These are phyloP conservation scores for Eupithecia vulgata DNA, from an alignment of 2,888 invertebrate genomes.

Conservation along the genomic window DNA sequence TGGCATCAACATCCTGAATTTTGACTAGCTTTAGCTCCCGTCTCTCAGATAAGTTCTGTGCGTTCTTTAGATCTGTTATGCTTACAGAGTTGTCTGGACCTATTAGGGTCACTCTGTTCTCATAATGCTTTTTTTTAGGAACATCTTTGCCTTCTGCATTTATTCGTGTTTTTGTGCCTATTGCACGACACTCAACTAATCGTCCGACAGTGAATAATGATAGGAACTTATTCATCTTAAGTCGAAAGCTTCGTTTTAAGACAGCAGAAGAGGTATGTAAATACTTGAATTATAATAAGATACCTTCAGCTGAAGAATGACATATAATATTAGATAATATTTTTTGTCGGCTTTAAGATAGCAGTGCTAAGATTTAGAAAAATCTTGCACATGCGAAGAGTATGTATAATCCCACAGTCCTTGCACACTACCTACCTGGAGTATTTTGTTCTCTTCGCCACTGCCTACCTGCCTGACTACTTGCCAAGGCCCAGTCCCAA, in stretches of 20 bases:
- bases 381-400: background rate
- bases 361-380: background rate
- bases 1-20: conserved; percentile 86
- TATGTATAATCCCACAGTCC: no score
- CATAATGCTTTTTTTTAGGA: conserved; percentile 67
- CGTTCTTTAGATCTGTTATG: conserved; percentile 87
- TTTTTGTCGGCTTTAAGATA: background rate
- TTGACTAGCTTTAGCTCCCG: conserved; percentile 88
- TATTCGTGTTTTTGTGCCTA: conserved; percentile 49
- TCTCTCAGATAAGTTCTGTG: conserved; percentile 87
- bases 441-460: no score
- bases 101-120: conserved; percentile 86
- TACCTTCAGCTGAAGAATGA: background rate
- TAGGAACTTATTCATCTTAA: conserved; percentile 63
- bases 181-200: conserved; percentile 57
- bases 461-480: no score
- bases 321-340: background rate
- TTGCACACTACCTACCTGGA: no score
- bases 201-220: conserved; percentile 53
- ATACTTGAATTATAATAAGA: background rate
- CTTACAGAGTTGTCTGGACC: conserved; percentile 82
- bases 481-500: no score
- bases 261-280: background rate
- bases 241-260: background rate
- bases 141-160: conserved; percentile 76